These are phyloP conservation scores for Tyrophagus putrescentiae DNA, from an alignment of 1,140 invertebrate genomes.

Conservation along the genomic window DNA sequence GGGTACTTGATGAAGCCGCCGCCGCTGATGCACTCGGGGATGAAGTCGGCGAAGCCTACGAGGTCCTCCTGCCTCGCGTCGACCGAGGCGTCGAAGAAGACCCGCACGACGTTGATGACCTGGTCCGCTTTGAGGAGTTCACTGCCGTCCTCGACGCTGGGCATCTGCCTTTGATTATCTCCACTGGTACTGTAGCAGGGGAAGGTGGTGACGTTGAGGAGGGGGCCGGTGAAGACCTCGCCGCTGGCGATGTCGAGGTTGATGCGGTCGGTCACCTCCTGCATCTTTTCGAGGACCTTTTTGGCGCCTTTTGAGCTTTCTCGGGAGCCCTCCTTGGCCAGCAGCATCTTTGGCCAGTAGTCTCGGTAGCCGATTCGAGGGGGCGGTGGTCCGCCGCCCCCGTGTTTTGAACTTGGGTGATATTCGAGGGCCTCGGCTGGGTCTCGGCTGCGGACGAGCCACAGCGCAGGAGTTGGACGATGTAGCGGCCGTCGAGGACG, in stretches of 20 bases:
- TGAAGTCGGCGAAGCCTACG: constrained; percentile 27
- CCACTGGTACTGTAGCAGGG: not conserved
- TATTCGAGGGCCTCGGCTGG: not conserved
- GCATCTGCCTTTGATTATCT: not conserved
- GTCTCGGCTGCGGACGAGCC: not conserved
- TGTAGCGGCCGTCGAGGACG: constrained; percentile 1
- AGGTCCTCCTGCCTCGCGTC: not conserved
- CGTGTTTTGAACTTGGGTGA: no score
- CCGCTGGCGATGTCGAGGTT: not conserved
- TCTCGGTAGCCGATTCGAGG: not conserved
- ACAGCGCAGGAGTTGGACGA: not conserved
- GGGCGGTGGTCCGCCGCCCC: no score
- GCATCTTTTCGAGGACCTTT: constrained; percentile 1
- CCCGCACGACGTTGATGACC: not conserved
- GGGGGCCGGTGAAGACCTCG: not conserved
- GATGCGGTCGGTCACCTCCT: constrained; percentile 5
- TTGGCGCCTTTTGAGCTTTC: not conserved
- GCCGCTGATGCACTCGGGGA: constrained; percentile 22
- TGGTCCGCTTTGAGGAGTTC: not conserved
- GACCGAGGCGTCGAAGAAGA: not conserved
- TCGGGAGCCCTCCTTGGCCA: not conserved
- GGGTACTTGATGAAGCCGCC: constrained; percentile 27
- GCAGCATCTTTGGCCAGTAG: constrained; percentile 9
- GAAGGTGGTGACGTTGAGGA: constrained; percentile 1
- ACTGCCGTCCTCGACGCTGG: not conserved